Evolutionary conservation across 2,113 vertebrate species (phyloP).

Genomic region (Boulengeromyrus knoepffleri): DNA sequence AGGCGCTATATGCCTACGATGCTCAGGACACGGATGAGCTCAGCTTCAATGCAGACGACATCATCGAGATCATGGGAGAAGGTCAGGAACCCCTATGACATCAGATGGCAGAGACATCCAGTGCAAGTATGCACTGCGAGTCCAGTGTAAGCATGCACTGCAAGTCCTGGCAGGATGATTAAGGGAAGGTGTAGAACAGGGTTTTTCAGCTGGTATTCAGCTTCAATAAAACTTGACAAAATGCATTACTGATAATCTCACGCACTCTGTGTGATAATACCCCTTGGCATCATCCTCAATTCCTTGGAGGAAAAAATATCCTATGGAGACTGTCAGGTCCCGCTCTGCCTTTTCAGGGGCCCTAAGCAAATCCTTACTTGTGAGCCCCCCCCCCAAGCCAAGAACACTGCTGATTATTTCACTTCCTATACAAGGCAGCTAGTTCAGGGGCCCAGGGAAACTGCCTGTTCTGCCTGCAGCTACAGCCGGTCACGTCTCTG

Average conservation of each 20-base stretch:
- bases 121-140: neutral
- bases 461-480: no score
- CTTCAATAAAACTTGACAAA: neutral
- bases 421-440: no score
- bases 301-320: neutral
- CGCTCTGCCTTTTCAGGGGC: neutral
- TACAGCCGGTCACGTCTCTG: no score
- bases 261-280: neutral
- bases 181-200: neutral
- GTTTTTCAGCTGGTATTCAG: neutral
- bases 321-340: neutral
- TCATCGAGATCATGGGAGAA: conserved; percentile 93
- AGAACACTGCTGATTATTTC: no score
- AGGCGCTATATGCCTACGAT: conserved; percentile 89
- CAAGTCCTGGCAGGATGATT: neutral
- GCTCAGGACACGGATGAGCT: conserved; percentile 98
- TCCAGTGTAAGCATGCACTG: neutral
- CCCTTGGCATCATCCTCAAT: neutral
- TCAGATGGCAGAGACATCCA: neutral
- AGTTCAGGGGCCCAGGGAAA: no score
- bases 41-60: conserved; percentile 89
- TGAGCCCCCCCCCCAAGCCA: no score
- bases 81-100: conserved; percentile 51
- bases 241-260: neutral
- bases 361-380: neutral